Conservation (phyloP, 2,888 invertebrate genomes). For the Unio pictorum region DNA sequence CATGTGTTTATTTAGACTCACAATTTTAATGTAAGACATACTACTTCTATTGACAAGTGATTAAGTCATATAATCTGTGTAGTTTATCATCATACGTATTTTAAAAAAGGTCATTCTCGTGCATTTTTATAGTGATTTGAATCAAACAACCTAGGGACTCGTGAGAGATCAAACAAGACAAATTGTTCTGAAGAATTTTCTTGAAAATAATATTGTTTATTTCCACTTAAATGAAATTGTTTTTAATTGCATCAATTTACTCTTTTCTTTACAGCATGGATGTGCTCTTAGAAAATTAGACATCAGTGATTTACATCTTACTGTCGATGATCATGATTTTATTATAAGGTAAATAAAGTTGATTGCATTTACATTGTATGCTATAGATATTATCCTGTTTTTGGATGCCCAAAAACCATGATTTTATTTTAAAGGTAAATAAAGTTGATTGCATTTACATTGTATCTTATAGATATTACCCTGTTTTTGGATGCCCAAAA, state of each 20-base stretch:
- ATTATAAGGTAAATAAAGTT: slow-evolving; percentile 39
- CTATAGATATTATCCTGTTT: neutral
- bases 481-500: neutral
- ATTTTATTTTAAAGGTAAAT: slow-evolving; percentile 45
- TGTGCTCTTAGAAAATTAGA: slow-evolving; percentile 44
- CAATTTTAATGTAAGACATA: too few relatives aligned
- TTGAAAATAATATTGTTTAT: too few relatives aligned
- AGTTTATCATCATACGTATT: too few relatives aligned
- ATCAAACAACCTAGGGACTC: too few relatives aligned
- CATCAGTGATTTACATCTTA: slow-evolving; percentile 44
- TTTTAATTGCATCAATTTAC: neutral
- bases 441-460: neutral
- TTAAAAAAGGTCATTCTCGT: too few relatives aligned
- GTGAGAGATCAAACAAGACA: too few relatives aligned
- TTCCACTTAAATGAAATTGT: neutral
- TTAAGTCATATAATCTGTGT: too few relatives aligned
- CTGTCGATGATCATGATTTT: slow-evolving; percentile 38
- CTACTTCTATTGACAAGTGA: too few relatives aligned
- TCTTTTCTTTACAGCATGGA: slow-evolving; percentile 27
- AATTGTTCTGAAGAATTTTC: too few relatives aligned
- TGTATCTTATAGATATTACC: neutral
- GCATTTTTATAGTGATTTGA: too few relatives aligned
- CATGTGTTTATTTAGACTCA: too few relatives aligned
- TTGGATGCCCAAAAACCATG: slow-evolving; percentile 1
- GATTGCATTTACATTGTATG: neutral